These are phyloP conservation scores for Orthonyx spaldingii DNA, from an alignment of 2,113 vertebrate species.

Conservation along the genomic window DNA sequence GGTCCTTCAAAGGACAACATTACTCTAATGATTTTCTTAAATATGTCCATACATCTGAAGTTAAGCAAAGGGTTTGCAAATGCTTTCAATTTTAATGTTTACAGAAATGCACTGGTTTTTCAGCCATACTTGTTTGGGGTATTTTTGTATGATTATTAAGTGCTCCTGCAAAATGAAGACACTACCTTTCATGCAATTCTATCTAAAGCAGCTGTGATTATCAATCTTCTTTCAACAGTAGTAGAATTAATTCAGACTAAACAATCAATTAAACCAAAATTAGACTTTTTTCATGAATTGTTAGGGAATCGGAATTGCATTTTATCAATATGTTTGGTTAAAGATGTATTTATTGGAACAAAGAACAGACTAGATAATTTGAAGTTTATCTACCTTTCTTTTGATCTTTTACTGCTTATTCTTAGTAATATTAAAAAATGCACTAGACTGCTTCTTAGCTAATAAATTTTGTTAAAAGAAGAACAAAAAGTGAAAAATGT, in stretches of 20 bases:
- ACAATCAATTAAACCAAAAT: background rate
- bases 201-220: background rate
- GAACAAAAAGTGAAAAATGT: background rate
- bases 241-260: background rate
- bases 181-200: background rate
- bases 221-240: background rate
- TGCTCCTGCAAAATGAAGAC: background rate
- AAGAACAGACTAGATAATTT: background rate
- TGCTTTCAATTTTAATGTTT: background rate
- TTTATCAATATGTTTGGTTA: background rate
- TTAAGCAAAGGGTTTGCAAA: background rate
- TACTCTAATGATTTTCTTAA: background rate
- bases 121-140: background rate
- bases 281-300: background rate
- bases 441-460: background rate
- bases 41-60: background rate
- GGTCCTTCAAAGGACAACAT: background rate
- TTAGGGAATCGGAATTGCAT: background rate
- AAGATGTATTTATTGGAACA: background rate
- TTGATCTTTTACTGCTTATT: background rate
- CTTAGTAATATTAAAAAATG: background rate
- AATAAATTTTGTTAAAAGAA: background rate
- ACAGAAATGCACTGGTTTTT: background rate
- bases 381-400: background rate
- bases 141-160: background rate